phyloP scores from a whole-genome alignment of 2,888 invertebrate genomes.

The Nudaria mundana region DNA sequence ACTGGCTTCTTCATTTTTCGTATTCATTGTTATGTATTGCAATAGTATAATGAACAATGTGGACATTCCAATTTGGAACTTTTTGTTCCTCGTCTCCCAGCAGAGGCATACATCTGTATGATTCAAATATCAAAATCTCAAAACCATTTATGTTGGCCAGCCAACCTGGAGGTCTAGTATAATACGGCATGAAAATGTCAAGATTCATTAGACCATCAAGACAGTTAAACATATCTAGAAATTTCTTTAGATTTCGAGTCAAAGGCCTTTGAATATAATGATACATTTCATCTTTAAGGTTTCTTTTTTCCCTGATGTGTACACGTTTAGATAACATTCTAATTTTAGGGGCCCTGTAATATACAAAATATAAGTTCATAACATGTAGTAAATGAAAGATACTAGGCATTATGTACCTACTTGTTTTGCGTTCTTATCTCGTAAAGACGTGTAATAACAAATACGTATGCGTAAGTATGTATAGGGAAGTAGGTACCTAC shows the following conservation, averaged over 20 bases:
- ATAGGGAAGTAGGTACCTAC: no score
- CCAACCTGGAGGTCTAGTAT: slow-evolving; percentile 47
- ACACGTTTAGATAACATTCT: slow-evolving; percentile 31
- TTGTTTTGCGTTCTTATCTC: slow-evolving; percentile 7
- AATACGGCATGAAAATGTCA: slow-evolving; percentile 27
- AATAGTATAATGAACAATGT: slow-evolving; percentile 56
- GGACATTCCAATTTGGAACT: slow-evolving; percentile 60
- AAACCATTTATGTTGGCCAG: slow-evolving; percentile 35
- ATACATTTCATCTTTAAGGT: slow-evolving; percentile 29
- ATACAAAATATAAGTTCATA: slow-evolving; percentile 37
- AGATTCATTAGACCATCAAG: neutral
- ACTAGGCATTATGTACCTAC: slow-evolving; percentile 34
- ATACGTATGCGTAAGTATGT: neutral
- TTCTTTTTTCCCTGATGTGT: slow-evolving; percentile 13
- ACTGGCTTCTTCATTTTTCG: no score
- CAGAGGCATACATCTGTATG: slow-evolving; percentile 67
- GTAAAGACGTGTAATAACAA: no score
- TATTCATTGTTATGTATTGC: no score
- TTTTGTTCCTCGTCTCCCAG: slow-evolving; percentile 54
- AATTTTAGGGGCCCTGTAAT: slow-evolving; percentile 44
- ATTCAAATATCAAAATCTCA: slow-evolving; percentile 53
- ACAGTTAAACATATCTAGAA: no score
- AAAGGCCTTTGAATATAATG: slow-evolving; percentile 21
- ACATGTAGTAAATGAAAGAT: slow-evolving; percentile 52
- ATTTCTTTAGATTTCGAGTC: slow-evolving; percentile 49